phyloP scores from a whole-genome alignment of 2,113 vertebrate genomes.

The Gasterosteus aculeatus region DNA sequence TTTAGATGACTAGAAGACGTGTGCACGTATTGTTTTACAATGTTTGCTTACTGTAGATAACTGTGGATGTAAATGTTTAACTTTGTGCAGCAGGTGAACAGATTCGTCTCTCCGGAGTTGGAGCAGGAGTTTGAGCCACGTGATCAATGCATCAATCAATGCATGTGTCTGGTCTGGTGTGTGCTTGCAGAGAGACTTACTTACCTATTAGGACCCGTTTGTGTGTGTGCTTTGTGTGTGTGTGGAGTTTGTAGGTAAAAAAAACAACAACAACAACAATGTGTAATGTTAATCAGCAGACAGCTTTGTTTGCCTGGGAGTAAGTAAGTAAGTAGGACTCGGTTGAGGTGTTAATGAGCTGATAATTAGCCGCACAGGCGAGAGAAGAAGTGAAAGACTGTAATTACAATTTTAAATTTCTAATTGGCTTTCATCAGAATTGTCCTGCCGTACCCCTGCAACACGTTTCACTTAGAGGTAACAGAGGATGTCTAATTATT shows the following conservation, averaged over 20 bases:
- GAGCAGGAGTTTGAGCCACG: neutral
- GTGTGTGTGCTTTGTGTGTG: neutral
- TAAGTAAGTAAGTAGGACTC: conserved; percentile 45
- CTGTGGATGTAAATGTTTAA: too few species aligned
- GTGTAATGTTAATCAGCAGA: conserved; percentile 30
- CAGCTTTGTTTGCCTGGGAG: conserved; percentile 25
- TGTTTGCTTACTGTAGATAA: neutral
- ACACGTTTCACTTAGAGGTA: conserved; percentile 18
- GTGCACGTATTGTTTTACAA: neutral
- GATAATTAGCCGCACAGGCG: conserved; percentile 58
- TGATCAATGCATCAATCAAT: neutral
- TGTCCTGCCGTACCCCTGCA: conserved; percentile 26
- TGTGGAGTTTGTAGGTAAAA: neutral
- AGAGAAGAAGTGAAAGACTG: conserved; percentile 38
- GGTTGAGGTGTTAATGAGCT: conserved; percentile 64
- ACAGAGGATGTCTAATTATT: conserved; percentile 20
- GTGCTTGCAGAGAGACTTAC: neutral
- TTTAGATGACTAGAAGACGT: neutral
- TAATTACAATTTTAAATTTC: conserved; percentile 55
- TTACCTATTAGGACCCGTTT: neutral
- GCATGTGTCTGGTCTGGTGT: neutral
- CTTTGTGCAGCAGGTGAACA: neutral
- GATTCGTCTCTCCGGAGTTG: neutral
- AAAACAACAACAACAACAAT: neutral
- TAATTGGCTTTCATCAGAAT: conserved; percentile 54